These are phyloP conservation scores for Hyles euphorbiae DNA, from an alignment of 1,140 invertebrate species.

Conservation along the genomic window DNA sequence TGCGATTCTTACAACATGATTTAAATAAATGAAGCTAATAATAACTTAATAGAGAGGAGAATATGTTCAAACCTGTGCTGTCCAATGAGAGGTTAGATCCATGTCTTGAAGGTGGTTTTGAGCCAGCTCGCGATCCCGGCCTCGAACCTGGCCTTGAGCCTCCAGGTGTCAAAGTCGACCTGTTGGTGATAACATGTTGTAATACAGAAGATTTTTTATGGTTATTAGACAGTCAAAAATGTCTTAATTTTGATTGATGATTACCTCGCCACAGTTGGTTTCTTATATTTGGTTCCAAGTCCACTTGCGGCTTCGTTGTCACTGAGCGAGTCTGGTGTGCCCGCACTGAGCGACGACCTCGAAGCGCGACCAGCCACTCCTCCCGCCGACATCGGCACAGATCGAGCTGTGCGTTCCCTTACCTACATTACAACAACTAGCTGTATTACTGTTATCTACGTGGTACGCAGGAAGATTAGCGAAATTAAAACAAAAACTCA, in stretches of 20 bases:
- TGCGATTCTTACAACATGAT: too few species aligned
- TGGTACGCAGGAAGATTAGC: neutral
- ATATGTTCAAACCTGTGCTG: constrained; percentile 82
- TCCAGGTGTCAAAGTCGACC: constrained; percentile 78
- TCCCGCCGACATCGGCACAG: constrained; percentile 85
- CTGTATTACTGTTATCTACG: constrained; percentile 2
- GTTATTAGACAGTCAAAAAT: too few species aligned
- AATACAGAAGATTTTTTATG: too few species aligned
- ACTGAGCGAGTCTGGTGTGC: constrained; percentile 90
- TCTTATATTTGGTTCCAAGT: constrained; percentile 78
- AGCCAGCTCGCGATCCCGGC: constrained; percentile 87
- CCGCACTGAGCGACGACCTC: constrained; percentile 85
- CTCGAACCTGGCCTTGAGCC: constrained; percentile 87
- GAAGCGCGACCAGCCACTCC: constrained; percentile 76
- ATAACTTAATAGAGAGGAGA: too few species aligned
- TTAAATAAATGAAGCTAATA: too few species aligned
- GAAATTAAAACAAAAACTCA: constrained; percentile 7
- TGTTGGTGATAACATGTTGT: constrained; percentile 30
- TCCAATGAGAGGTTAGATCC: constrained; percentile 94
- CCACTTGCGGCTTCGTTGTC: constrained; percentile 87
- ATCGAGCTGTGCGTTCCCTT: constrained; percentile 89
- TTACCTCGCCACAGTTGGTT: constrained; percentile 77
- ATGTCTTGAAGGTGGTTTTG: constrained; percentile 93
- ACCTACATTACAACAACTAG: constrained; percentile 78
- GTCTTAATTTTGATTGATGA: neutral